Evolutionary conservation across 2,888 invertebrate genomes (phyloP).

Genomic region (Parelbella ahira): DNA sequence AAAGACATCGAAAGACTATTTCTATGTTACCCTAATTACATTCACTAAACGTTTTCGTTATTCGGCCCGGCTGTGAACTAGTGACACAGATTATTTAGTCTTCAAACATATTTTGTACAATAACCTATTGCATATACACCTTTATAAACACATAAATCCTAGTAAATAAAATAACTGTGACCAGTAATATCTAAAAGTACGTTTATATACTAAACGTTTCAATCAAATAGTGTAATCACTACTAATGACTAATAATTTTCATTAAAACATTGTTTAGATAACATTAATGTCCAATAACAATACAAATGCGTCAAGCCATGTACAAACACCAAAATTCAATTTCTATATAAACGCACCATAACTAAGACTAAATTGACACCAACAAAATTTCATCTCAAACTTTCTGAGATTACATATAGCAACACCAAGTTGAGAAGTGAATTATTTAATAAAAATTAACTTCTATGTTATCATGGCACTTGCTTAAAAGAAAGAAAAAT

Average conservation of each 20-base stretch:
- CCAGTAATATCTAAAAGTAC: slow-evolving; percentile 11
- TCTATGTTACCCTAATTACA: slow-evolving; percentile 2
- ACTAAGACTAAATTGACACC: slow-evolving; percentile 18
- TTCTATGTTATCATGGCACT: slow-evolving; percentile 57
- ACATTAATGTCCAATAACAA: too few species aligned
- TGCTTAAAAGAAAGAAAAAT: slow-evolving; percentile 48
- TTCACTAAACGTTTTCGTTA: too few species aligned
- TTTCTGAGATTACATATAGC: slow-evolving; percentile 33
- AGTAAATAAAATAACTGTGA: slow-evolving; percentile 15
- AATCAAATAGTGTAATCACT: too few species aligned
- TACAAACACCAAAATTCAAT: not conserved
- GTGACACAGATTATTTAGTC: too few species aligned
- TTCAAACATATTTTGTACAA: too few species aligned
- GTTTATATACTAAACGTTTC: too few species aligned
- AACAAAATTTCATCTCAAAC: slow-evolving; percentile 27
- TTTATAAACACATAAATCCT: not conserved
- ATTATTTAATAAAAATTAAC: slow-evolving; percentile 46
- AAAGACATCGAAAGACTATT: too few species aligned
- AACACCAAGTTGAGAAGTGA: slow-evolving; percentile 43
- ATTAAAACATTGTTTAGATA: too few species aligned
- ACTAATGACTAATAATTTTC: too few species aligned
- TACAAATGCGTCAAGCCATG: too few species aligned
- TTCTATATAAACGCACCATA: slow-evolving; percentile 5
- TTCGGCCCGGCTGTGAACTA: too few species aligned
- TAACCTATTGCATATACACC: slow-evolving; percentile 1